Percentiles rank a stretch among this genome's conserved stretches.
phyloP scores from a whole-genome alignment of 2,888 invertebrate genomes.

The Camptogramma bilineatum region DNA sequence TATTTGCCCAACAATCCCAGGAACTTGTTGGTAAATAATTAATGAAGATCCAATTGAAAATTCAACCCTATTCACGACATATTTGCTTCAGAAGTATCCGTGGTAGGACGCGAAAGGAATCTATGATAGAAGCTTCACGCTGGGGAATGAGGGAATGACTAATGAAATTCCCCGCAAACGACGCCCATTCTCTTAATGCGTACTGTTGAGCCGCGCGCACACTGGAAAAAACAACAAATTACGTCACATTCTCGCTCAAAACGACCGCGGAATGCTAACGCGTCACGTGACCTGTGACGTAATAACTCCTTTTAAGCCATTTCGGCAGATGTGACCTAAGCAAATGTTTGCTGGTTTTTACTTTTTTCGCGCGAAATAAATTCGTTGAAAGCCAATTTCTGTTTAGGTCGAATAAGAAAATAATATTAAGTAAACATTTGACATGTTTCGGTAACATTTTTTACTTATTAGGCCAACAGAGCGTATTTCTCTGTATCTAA shows the following conservation, averaged over 20 bases:
- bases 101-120: conserved; percentile 60
- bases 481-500: not conserved
- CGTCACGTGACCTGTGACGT: conserved; percentile 42
- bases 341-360: conserved; percentile 46
- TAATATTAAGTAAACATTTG: conserved; percentile 8
- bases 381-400: conserved; percentile 30
- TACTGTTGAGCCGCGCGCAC: conserved; percentile 54
- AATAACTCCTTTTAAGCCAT: conserved; percentile 45
- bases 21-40: conserved; percentile 55
- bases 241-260: conserved; percentile 37
- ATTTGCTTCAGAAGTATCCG: conserved; percentile 60
- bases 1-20: conserved; percentile 50
- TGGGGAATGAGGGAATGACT: conserved; percentile 65
- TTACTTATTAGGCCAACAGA: not conserved
- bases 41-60: conserved; percentile 61
- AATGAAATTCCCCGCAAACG: conserved; percentile 71
- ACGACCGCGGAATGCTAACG: conserved; percentile 43
- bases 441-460: not conserved
- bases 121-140: conserved; percentile 62
- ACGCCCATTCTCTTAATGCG: conserved; percentile 64
- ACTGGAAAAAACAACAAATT: conserved; percentile 51
- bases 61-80: conserved; percentile 58
- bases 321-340: conserved; percentile 48
- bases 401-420: conserved; percentile 7
- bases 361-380: conserved; percentile 35